These are phyloP conservation scores for Philhelius pedissequus DNA, from an alignment of 2,888 invertebrate species.

Conservation along the genomic window DNA sequence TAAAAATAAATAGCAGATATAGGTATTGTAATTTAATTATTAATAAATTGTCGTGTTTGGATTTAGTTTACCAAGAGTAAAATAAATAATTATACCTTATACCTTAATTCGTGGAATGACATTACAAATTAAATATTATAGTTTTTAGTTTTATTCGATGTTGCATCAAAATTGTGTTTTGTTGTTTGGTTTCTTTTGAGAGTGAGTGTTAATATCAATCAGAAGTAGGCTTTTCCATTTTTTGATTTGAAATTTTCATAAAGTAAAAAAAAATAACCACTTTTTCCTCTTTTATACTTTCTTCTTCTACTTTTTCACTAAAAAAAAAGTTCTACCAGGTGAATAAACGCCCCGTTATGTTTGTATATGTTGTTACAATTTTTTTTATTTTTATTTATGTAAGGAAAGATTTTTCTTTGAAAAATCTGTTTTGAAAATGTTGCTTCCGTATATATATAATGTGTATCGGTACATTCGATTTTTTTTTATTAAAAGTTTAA, in stretches of 20 bases:
- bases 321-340: conserved; percentile 75
- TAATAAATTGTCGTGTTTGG: no score
- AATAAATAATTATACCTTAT: not conserved
- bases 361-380: conserved; percentile 51
- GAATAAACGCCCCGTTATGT: conserved; percentile 72
- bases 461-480: no score
- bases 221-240: not conserved
- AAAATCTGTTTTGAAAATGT: not conserved
- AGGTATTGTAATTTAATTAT: no score
- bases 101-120: not conserved
- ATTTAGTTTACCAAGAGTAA: no score
- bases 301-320: conserved; percentile 39
- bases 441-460: no score
- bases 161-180: not conserved
- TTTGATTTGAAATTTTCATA: not conserved
- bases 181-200: not conserved
- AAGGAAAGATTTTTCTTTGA: not conserved
- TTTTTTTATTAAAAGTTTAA: not conserved
- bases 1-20: no score
- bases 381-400: not conserved
- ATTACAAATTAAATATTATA: not conserved
- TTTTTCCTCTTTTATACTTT: conserved; percentile 34
- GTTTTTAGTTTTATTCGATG: not conserved
- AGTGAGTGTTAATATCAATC: not conserved
- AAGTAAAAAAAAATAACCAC: conserved; percentile 9